Evolutionary conservation across 2,888 invertebrate species (phyloP).

Genomic region (Ophion slaviceki): DNA sequence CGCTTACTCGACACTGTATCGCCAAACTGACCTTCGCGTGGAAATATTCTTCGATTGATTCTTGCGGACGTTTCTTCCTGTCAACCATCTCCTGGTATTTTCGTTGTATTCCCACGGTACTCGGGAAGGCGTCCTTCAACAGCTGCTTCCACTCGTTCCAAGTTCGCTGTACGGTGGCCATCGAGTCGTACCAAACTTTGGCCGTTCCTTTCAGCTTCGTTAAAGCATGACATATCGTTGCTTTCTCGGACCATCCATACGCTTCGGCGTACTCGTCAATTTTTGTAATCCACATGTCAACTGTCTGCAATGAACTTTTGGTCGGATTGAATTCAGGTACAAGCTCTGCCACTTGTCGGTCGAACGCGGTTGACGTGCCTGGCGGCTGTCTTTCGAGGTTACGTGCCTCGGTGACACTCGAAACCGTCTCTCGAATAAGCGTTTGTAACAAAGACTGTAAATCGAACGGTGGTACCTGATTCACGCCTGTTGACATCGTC

Average conservation of each 20-base stretch:
- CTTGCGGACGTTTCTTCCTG: slow-evolving; percentile 14
- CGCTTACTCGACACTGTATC: slow-evolving; percentile 38
- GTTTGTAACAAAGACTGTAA: slow-evolving; percentile 42
- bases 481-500: slow-evolving; percentile 25
- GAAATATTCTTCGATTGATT: slow-evolving; percentile 28
- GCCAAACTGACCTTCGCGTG: slow-evolving; percentile 17
- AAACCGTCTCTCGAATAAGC: slow-evolving; percentile 43
- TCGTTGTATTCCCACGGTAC: slow-evolving; percentile 10
- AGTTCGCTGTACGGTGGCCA: slow-evolving; percentile 46
- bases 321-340: slow-evolving; percentile 45
- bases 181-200: slow-evolving; percentile 51
- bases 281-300: slow-evolving; percentile 46
- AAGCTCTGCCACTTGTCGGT: slow-evolving; percentile 38
- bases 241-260: slow-evolving; percentile 42
- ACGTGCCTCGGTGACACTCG: slow-evolving; percentile 30
- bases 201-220: slow-evolving; percentile 38
- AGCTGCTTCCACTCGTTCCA: slow-evolving; percentile 48
- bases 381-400: slow-evolving; percentile 2
- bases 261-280: slow-evolving; percentile 51
- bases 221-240: slow-evolving; percentile 45
- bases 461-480: slow-evolving; percentile 47
- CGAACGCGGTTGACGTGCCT: slow-evolving; percentile 19
- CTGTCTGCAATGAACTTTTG: slow-evolving; percentile 42
- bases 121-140: slow-evolving; percentile 22
- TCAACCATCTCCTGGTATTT: slow-evolving; percentile 48